Conservation (phyloP, 1,140 invertebrate species). For the Cephus cinctus region DNA sequence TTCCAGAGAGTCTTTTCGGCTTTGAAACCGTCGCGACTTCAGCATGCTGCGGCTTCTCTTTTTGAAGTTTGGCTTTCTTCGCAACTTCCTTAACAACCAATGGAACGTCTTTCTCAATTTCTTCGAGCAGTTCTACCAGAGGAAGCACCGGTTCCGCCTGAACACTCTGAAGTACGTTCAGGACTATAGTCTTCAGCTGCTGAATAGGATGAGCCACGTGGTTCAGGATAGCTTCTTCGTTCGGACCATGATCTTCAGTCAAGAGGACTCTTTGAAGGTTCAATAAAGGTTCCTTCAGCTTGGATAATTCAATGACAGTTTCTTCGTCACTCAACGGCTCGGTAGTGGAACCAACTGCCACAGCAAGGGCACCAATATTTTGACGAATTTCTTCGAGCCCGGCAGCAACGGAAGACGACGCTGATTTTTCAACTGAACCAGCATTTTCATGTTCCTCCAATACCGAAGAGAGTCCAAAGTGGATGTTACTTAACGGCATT, state of each 20-base stretch:
- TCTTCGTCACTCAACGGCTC: constrained; percentile 20
- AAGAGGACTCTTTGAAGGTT: constrained; percentile 37
- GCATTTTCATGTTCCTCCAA: constrained; percentile 27
- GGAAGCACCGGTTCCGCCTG: constrained; percentile 17
- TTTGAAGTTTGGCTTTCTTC: constrained; percentile 19
- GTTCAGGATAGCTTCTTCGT: constrained; percentile 30
- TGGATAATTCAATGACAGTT: constrained; percentile 28
- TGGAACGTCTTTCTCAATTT: constrained; percentile 34
- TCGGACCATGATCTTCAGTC: constrained; percentile 29
- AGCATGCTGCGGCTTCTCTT: background rate
- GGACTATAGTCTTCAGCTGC: constrained; percentile 26
- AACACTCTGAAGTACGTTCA: constrained; percentile 15
- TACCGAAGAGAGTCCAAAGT: constrained; percentile 34
- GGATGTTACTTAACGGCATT: constrained; percentile 29
- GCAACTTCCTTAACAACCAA: constrained; percentile 17
- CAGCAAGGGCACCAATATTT: constrained; percentile 11
- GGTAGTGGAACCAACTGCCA: background rate
- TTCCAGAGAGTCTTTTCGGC: background rate
- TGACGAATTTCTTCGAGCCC: constrained; percentile 35
- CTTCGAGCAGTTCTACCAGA: constrained; percentile 36
- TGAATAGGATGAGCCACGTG: constrained; percentile 29
- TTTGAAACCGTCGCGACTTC: background rate
- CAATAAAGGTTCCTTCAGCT: constrained; percentile 35
- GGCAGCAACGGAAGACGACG: constrained; percentile 20
- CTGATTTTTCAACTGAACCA: background rate